A percentile compares a stretch with the other conserved stretches of the same genome.
Evolutionary conservation across 2,888 invertebrate species (phyloP).

Genomic region (Phaedon cochleariae): DNA sequence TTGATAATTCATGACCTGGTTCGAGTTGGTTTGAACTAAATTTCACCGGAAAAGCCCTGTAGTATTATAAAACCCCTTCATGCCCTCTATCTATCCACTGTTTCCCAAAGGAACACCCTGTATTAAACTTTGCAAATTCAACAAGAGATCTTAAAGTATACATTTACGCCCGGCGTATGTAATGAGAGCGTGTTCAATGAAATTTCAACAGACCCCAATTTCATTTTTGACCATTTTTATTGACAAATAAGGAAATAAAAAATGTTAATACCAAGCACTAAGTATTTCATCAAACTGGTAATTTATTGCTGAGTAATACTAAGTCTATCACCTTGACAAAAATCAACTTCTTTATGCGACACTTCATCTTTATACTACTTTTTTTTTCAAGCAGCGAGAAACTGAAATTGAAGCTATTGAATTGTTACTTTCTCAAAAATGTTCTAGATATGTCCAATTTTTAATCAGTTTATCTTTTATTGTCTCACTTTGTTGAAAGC

Average conservation of each 20-base stretch:
- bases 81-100: too few relatives aligned
- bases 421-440: background rate
- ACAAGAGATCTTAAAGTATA: too few relatives aligned
- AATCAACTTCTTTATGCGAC: constrained; percentile 46
- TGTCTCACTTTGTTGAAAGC: background rate
- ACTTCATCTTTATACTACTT: constrained; percentile 34
- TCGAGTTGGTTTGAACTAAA: too few relatives aligned
- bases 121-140: too few relatives aligned
- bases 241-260: constrained; percentile 14
- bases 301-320: constrained; percentile 45
- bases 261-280: constrained; percentile 18
- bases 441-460: background rate
- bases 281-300: constrained; percentile 38
- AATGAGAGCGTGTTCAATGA: too few relatives aligned
- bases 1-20: too few relatives aligned
- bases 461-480: background rate
- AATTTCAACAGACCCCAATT: too few relatives aligned
- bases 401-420: constrained; percentile 12
- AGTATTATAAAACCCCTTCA: too few relatives aligned
- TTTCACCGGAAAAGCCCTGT: too few relatives aligned
- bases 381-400: constrained; percentile 37
- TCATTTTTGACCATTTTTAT: background rate
- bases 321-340: constrained; percentile 39
- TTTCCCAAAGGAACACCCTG: too few relatives aligned
- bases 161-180: too few relatives aligned